These are phyloP conservation scores for Peromyscus californicus DNA, from an alignment of 2,113 vertebrate species.

Conservation along the genomic window DNA sequence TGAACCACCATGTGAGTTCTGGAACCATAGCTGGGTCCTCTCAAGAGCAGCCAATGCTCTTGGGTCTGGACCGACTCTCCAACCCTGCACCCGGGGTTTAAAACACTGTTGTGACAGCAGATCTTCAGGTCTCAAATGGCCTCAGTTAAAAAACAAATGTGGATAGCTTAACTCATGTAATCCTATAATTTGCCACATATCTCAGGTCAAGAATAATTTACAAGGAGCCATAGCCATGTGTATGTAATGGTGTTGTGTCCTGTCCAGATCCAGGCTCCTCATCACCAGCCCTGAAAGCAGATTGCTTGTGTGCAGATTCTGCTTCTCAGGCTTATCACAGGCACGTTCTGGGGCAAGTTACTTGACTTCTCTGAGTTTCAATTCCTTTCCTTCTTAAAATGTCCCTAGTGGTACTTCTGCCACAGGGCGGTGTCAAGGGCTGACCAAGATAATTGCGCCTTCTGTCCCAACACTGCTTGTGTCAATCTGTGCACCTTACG, in stretches of 20 bases:
- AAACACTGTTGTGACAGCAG: neutral
- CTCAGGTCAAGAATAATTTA: neutral
- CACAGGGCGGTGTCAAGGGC: neutral
- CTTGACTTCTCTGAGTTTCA: slow-evolving; percentile 9
- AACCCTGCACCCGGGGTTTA: neutral
- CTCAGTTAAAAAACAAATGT: neutral
- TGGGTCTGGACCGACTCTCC: neutral
- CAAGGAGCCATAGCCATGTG: neutral
- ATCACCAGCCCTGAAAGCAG: neutral
- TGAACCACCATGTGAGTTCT: too few relatives aligned
- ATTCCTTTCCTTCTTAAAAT: slow-evolving; percentile 29
- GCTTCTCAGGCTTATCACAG: neutral
- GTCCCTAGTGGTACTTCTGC: slow-evolving; percentile 30
- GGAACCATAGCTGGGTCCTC: neutral
- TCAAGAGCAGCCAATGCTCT: neutral
- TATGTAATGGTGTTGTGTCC: slow-evolving; percentile 2
- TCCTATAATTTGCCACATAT: neutral
- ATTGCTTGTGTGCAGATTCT: neutral
- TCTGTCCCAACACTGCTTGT: slow-evolving; percentile 6
- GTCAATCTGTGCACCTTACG: neutral
- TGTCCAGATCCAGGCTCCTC: neutral
- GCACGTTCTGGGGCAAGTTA: neutral
- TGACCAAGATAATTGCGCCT: slow-evolving; percentile 12
- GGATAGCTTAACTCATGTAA: neutral
- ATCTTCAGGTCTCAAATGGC: neutral